phyloP scores from a whole-genome alignment of 2,888 invertebrate species.

The Boloria selene region DNA sequence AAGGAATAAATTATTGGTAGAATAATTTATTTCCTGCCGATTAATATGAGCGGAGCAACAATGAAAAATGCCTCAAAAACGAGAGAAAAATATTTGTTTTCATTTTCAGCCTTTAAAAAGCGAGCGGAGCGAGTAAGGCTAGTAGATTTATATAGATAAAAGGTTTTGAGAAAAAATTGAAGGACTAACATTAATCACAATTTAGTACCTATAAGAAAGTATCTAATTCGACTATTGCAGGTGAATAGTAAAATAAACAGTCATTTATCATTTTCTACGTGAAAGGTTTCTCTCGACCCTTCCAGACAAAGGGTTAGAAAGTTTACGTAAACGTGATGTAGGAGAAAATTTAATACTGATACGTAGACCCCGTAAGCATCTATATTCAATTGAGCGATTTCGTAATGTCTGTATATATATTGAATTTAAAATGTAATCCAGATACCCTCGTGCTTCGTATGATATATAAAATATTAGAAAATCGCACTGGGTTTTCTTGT shows the following conservation, averaged over 20 bases:
- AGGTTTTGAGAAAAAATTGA: no score
- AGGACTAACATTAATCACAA: conserved; percentile 3
- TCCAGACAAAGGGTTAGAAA: conserved; percentile 38
- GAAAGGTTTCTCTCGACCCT: conserved; percentile 39
- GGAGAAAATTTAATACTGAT: conserved; percentile 31
- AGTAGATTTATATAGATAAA: no score
- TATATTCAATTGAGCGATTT: conserved; percentile 9
- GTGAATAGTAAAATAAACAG: conserved; percentile 32
- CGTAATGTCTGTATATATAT: conserved; percentile 5
- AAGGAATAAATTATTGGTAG: no score
- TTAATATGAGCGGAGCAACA: no score
- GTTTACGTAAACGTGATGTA: conserved; percentile 49
- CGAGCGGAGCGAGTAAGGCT: no score
- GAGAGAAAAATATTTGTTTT: no score
- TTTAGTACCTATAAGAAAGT: conserved; percentile 11
- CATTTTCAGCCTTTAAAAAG: no score
- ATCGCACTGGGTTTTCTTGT: no score
- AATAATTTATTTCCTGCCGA: no score
- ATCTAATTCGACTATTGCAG: conserved; percentile 22
- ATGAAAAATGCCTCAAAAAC: no score
- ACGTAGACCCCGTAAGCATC: conserved; percentile 17
- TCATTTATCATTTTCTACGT: conserved; percentile 39
- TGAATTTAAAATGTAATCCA: neutral
- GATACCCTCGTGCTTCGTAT: no score
- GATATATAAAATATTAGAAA: no score